phyloP scores from a whole-genome alignment of 2,797 vertebrate genomes.

The Peromyscus eremicus region DNA sequence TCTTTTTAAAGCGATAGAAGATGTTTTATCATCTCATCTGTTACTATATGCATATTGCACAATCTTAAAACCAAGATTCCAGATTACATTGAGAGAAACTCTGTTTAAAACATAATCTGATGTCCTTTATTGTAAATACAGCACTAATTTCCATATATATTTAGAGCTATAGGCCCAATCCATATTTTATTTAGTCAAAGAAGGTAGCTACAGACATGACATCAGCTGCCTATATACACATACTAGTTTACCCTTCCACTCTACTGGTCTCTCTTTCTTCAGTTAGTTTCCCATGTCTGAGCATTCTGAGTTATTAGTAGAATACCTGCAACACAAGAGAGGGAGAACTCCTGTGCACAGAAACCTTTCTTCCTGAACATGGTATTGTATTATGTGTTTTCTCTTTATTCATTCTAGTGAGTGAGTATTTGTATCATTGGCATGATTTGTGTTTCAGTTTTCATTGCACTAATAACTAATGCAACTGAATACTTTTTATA shows the following conservation, averaged over 20 bases:
- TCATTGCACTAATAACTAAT: not conserved
- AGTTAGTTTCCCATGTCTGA: not conserved
- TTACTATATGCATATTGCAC: not conserved
- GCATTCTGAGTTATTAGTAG: not conserved
- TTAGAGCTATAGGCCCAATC: not conserved
- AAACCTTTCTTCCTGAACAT: not conserved
- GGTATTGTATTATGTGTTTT: not conserved
- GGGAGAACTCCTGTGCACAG: not conserved
- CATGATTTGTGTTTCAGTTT: not conserved
- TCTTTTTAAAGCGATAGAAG: not conserved
- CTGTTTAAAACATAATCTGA: not conserved
- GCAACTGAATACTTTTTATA: not conserved
- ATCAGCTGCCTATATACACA: not conserved
- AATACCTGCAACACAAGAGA: not conserved
- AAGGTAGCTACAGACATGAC: not conserved
- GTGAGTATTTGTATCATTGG: not conserved
- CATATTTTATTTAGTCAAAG: not conserved
- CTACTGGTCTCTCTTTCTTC: not conserved
- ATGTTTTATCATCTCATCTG: not conserved
- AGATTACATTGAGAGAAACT: not conserved
- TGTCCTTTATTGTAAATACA: not conserved
- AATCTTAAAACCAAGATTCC: not conserved
- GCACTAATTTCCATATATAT: not conserved
- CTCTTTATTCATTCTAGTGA: not conserved
- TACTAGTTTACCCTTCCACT: not conserved